Conservation (phyloP, 1,140 invertebrate genomes). For the Notospermus geniculatus region DNA sequence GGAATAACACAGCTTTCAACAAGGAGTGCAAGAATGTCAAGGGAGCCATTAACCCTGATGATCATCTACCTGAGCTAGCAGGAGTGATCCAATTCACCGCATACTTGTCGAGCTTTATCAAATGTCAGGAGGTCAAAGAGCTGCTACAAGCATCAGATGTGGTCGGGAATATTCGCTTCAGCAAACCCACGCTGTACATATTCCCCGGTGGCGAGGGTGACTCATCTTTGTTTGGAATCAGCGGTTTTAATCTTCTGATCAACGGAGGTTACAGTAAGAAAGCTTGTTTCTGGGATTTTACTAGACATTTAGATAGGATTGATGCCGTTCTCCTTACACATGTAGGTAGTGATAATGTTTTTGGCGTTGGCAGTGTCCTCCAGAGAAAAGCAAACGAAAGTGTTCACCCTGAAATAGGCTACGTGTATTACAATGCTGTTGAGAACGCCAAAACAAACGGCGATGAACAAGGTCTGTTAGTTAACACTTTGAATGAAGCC, state of each 20-base stretch:
- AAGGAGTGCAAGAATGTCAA: constrained; percentile 66
- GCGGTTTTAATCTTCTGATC: constrained; percentile 95
- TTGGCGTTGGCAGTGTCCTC: constrained; percentile 81
- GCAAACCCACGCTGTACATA: constrained; percentile 92
- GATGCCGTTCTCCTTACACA: constrained; percentile 91
- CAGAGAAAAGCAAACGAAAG: constrained; percentile 46
- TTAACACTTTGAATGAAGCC: constrained; percentile 83
- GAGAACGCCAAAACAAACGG: constrained; percentile 66
- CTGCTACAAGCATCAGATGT: constrained; percentile 89
- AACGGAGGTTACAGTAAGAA: constrained; percentile 93
- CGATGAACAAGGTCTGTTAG: constrained; percentile 55
- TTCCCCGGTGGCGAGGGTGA: constrained; percentile 97
- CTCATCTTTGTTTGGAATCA: constrained; percentile 93
- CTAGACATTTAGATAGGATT: constrained; percentile 86
- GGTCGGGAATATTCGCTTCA: constrained; percentile 94
- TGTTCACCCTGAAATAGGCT: constrained; percentile 93
- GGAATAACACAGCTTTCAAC: constrained; percentile 70
- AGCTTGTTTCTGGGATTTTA: constrained; percentile 96
- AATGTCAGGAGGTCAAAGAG: constrained; percentile 65
- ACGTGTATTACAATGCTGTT: constrained; percentile 88
- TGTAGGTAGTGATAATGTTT: constrained; percentile 86
- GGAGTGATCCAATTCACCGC: constrained; percentile 59
- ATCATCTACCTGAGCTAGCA: constrained; percentile 37
- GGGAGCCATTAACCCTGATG: constrained; percentile 50
- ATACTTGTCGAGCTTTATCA: constrained; percentile 55